Evolutionary conservation across 2,797 vertebrate genomes (phyloP).

Genomic region (Galaxias olidus): DNA sequence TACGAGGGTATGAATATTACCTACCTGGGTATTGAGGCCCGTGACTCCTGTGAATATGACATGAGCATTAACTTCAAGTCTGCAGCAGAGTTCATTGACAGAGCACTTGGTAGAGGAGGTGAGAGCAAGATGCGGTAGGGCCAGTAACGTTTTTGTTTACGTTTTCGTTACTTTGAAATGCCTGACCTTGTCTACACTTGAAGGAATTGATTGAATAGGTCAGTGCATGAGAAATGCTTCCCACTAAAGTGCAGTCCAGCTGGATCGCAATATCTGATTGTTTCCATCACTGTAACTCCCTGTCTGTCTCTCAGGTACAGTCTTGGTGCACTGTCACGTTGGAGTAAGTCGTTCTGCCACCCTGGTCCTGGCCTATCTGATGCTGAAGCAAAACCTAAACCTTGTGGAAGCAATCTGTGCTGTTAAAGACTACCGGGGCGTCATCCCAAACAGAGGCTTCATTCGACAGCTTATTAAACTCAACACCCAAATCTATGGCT

Average conservation of each 20-base stretch:
- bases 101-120: conserved; percentile 68
- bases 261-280: too few relatives aligned
- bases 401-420: conserved; percentile 91
- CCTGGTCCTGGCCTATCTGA: conserved; percentile 91
- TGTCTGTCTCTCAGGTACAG: conserved; percentile 77
- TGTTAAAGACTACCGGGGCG: conserved; percentile 88
- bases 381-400: conserved; percentile 88
- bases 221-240: too few relatives aligned
- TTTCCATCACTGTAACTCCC: not conserved
- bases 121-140: not conserved
- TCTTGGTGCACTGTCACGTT: conserved; percentile 91
- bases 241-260: too few relatives aligned
- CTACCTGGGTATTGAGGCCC: conserved; percentile 88
- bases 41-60: conserved; percentile 83
- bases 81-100: conserved; percentile 88
- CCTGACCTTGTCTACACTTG: too few relatives aligned
- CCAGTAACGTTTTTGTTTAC: too few relatives aligned
- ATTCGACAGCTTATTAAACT: conserved; percentile 86
- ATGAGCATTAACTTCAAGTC: conserved; percentile 89
- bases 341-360: conserved; percentile 93
- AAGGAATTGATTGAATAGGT: too few relatives aligned
- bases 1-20: conserved; percentile 80
- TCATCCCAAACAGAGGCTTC: conserved; percentile 91
- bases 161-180: too few relatives aligned
- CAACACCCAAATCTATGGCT: conserved; percentile 79